Evolutionary conservation across 92 coral and sea anemone genomes (phyloP).

Genomic region (Palythoa grandis): DNA sequence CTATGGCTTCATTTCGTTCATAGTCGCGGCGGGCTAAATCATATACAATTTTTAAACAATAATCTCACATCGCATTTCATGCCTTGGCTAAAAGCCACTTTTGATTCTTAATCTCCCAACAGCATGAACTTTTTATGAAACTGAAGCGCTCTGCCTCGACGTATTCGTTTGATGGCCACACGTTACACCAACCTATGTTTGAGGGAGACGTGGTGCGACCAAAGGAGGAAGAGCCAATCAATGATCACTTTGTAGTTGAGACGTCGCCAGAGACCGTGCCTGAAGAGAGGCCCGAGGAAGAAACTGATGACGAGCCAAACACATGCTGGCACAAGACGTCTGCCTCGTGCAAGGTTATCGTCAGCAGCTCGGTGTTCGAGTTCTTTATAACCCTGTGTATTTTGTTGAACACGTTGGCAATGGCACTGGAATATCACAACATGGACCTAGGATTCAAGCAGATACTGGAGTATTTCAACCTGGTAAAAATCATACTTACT

Average conservation of each 20-base stretch:
- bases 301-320: slow-evolving; percentile 39
- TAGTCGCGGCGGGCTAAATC: too few species aligned
- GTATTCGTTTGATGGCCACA: slow-evolving; percentile 89
- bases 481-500: slow-evolving; percentile 57
- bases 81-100: background rate
- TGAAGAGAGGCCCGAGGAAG: slow-evolving; percentile 53
- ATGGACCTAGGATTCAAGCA: slow-evolving; percentile 69
- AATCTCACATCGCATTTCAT: too few species aligned
- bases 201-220: slow-evolving; percentile 81
- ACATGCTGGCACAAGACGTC: slow-evolving; percentile 9
- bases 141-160: slow-evolving; percentile 90
- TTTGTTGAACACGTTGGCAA: slow-evolving; percentile 91
- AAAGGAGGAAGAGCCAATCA: slow-evolving; percentile 62
- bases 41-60: too few species aligned
- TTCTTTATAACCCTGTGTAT: slow-evolving; percentile 93
- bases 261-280: slow-evolving; percentile 62
- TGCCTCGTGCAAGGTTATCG: slow-evolving; percentile 43
- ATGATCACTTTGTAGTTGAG: slow-evolving; percentile 58
- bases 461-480: slow-evolving; percentile 79
- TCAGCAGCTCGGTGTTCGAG: slow-evolving; percentile 81
- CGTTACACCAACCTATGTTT: slow-evolving; percentile 81
- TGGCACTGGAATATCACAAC: slow-evolving; percentile 87
- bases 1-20: too few species aligned
- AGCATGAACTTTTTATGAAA: slow-evolving; percentile 61
- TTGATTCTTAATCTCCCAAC: slow-evolving; percentile 35